Conservation (phyloP, 2,113 vertebrate species). For the Oceanodroma tethys region DNA sequence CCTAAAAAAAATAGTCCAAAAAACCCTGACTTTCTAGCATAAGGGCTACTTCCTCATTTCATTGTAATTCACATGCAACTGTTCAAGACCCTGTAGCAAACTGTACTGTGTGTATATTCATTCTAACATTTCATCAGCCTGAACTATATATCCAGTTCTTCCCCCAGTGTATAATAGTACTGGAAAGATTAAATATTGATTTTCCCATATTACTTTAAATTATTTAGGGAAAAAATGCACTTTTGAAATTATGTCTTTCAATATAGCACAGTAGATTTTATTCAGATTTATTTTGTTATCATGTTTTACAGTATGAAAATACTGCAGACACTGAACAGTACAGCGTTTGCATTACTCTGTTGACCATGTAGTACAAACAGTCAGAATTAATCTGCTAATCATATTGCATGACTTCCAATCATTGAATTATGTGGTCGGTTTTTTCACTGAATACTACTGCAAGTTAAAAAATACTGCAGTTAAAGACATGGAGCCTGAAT, state of each 20-base stretch:
- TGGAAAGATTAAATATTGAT: conserved; percentile 67
- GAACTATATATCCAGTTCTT: conserved; percentile 6
- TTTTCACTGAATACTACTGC: not conserved
- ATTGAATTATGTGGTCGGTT: not conserved
- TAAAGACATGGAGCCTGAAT: not conserved
- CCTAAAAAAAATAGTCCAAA: not conserved
- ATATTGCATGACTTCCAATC: not conserved
- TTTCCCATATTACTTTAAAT: conserved; percentile 43
- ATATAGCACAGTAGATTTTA: not conserved
- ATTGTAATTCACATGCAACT: not conserved
- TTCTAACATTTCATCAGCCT: not conserved
- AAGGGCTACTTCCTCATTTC: not conserved
- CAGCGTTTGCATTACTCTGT: not conserved
- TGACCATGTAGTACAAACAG: not conserved
- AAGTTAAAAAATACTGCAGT: not conserved
- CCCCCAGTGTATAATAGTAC: not conserved
- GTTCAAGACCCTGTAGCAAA: not conserved
- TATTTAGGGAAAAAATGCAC: not conserved
- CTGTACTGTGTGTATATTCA: not conserved
- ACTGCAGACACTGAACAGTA: not conserved
- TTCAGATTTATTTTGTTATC: conserved; percentile 18
- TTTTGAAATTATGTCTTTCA: conserved; percentile 21
- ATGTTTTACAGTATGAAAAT: not conserved
- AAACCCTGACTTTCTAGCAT: not conserved
- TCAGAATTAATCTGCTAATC: not conserved